Conservation (phyloP, 2,113 vertebrate genomes). For the Ursus arctos region DNA sequence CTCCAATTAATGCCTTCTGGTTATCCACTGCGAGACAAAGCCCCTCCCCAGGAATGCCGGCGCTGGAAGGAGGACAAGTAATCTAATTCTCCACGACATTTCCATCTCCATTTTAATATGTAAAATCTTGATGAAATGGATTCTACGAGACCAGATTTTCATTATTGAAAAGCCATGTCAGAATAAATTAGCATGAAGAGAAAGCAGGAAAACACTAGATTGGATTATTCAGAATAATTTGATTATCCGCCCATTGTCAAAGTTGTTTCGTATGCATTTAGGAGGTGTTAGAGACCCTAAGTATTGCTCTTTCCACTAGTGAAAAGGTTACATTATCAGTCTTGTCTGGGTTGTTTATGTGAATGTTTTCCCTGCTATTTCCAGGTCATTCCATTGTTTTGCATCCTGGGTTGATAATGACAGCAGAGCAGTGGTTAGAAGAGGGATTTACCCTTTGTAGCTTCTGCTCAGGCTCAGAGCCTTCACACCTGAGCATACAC, state of each 20-base stretch:
- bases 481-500: neutral
- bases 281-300: conserved; percentile 44
- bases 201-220: conserved; percentile 68
- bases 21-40: neutral
- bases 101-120: conserved; percentile 78
- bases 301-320: conserved; percentile 33
- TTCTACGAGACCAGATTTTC: conserved; percentile 80
- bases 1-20: conserved; percentile 70
- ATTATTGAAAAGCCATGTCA: conserved; percentile 81
- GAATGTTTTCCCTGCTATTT: neutral
- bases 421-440: neutral
- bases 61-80: conserved; percentile 6
- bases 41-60: conserved; percentile 43
- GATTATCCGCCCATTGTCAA: conserved; percentile 67
- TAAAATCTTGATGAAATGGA: conserved; percentile 80
- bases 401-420: neutral
- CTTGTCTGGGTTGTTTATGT: conserved; percentile 5
- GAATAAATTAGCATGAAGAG: conserved; percentile 83
- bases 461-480: neutral
- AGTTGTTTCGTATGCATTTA: conserved; percentile 62
- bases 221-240: conserved; percentile 78
- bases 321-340: neutral
- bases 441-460: neutral
- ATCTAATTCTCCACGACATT: conserved; percentile 77
- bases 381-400: neutral